Percentiles rank a stretch among this genome's conserved stretches.
Conservation (phyloP, 23 tunicate species). For the Phallusia fumigata region DNA sequence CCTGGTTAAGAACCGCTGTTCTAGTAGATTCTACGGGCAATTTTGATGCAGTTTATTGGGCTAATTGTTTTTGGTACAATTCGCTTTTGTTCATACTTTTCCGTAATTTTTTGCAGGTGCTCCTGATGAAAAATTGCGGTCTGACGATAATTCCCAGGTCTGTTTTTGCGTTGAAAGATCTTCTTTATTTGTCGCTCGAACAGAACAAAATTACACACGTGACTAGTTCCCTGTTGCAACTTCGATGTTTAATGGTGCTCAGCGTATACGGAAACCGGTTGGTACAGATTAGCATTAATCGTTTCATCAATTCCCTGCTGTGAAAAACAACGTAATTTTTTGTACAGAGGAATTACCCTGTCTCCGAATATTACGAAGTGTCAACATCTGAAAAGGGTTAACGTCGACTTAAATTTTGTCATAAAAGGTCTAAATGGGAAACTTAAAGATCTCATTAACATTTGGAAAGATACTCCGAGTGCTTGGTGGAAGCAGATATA, state of each 20-base stretch:
- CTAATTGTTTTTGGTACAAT: too few relatives aligned
- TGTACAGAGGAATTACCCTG: constrained; percentile 22
- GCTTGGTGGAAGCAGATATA: constrained; percentile 31
- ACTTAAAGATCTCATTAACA: constrained; percentile 19
- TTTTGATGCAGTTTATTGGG: too few relatives aligned
- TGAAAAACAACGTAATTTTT: too few relatives aligned
- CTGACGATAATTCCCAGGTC: constrained; percentile 12
- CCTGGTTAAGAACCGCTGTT: too few relatives aligned
- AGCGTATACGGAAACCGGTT: constrained; percentile 39
- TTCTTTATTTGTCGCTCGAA: constrained; percentile 27
- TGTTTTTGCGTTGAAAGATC: constrained; percentile 14
- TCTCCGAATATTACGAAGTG: constrained; percentile 17
- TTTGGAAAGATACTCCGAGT: constrained; percentile 50
- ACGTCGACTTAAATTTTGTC: constrained; percentile 43
- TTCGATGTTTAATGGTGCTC: constrained; percentile 7
- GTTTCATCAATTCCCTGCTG: neutral
- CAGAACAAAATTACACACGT: constrained; percentile 23
- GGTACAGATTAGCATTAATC: neutral
- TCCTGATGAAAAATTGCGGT: constrained; percentile 26
- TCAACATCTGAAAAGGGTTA: constrained; percentile 28
- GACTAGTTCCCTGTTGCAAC: neutral
- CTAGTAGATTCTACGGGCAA: too few relatives aligned
- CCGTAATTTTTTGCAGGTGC: constrained; percentile 12
- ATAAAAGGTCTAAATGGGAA: constrained; percentile 4
- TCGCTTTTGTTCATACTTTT: neutral